A percentile compares a stretch with the other conserved stretches of the same genome.
Conservation (phyloP, 2,888 invertebrate genomes). For the Meandrusa payeni region DNA sequence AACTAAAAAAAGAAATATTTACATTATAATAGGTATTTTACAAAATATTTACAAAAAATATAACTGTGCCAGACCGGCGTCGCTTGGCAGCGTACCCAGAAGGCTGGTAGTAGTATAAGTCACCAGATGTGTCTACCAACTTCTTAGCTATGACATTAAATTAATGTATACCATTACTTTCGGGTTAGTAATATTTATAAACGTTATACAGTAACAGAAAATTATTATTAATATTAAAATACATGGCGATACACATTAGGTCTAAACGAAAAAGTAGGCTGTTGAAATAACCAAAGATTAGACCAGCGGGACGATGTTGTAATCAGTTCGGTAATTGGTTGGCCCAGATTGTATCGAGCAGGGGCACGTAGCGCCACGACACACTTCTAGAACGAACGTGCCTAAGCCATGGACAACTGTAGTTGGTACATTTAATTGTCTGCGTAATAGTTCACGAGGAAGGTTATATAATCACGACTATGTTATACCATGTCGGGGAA, state of each 20-base stretch:
- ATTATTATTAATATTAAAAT: too few relatives aligned
- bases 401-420: slow-evolving; percentile 42
- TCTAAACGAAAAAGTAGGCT: slow-evolving; percentile 6
- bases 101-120: too few relatives aligned
- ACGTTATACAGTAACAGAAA: too few relatives aligned
- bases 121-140: too few relatives aligned
- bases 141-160: too few relatives aligned
- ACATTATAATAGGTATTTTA: too few relatives aligned
- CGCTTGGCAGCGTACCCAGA: too few relatives aligned
- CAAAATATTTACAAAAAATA: too few relatives aligned
- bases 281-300: slow-evolving; percentile 23
- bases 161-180: too few relatives aligned
- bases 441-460: slow-evolving; percentile 1
- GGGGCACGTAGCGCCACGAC: slow-evolving; percentile 55
- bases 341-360: slow-evolving; percentile 49
- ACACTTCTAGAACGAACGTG: slow-evolving; percentile 51
- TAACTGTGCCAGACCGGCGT: too few relatives aligned
- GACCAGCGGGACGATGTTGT: slow-evolving; percentile 28
- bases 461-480: slow-evolving; percentile 18
- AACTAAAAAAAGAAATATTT: too few relatives aligned
- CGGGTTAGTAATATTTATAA: too few relatives aligned
- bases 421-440: slow-evolving; percentile 25
- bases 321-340: slow-evolving; percentile 44
- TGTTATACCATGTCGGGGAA: slow-evolving; percentile 1
- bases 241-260: slow-evolving; percentile 4